These are phyloP conservation scores for Leucopsar rothschildi DNA, from an alignment of 2,113 vertebrate genomes.

Conservation along the genomic window DNA sequence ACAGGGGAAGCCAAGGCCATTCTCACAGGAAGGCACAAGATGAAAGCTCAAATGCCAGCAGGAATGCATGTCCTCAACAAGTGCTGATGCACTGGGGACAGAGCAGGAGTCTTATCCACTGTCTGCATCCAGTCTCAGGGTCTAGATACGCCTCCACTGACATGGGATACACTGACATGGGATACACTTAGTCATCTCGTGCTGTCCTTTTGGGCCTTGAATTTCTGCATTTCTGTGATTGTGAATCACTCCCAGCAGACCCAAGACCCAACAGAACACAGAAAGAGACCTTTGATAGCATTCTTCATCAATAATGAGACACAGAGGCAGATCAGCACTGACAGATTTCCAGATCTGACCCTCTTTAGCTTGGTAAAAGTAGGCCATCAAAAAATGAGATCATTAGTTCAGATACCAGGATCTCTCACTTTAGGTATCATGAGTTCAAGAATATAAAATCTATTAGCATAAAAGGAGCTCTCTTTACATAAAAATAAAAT, in stretches of 20 bases:
- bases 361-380: not conserved
- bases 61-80: not conserved
- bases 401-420: not conserved
- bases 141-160: not conserved
- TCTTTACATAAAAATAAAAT: not conserved
- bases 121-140: accelerated
- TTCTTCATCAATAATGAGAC: not conserved
- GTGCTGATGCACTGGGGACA: not conserved
- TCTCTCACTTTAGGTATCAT: not conserved
- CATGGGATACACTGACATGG: not conserved
- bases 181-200: not conserved
- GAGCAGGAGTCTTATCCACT: not conserved
- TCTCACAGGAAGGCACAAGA: not conserved
- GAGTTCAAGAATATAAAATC: not conserved
- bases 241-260: not conserved
- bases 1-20: not conserved
- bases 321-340: not conserved
- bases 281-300: not conserved
- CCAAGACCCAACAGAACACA: not conserved
- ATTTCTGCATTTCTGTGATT: not conserved
- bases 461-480: not conserved
- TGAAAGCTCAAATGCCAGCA: not conserved
- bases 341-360: not conserved
- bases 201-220: not conserved
- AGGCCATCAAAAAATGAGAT: not conserved